Percentiles rank a stretch among this genome's conserved stretches.
Conservation (phyloP, 2,797 vertebrate genomes). For the Pseudotriccus pelzelni region DNA sequence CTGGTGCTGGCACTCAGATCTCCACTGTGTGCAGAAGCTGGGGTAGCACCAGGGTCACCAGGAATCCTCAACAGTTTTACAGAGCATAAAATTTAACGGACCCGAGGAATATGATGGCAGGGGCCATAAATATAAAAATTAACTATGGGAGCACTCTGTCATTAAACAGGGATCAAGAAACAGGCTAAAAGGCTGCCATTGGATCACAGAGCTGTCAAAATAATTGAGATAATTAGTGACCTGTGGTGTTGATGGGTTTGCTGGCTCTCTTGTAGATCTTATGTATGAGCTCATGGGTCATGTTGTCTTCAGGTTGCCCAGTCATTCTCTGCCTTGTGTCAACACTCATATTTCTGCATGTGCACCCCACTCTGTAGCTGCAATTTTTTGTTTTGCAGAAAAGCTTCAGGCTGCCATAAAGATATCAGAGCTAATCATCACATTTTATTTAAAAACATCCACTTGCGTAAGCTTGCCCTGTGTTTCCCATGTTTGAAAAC, state of each 20-base stretch:
- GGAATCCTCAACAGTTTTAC: background rate
- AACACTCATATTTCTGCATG: background rate
- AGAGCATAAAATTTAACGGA: constrained; percentile 59
- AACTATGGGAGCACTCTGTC: background rate
- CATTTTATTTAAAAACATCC: background rate
- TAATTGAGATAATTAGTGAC: constrained; percentile 30
- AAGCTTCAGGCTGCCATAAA: background rate
- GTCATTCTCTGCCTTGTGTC: background rate
- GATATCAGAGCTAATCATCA: background rate
- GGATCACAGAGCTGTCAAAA: background rate
- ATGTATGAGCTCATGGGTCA: background rate
- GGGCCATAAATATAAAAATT: constrained; percentile 59
- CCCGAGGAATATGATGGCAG: background rate
- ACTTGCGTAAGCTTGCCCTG: fast-evolving
- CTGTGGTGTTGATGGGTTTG: background rate
- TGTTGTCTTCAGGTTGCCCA: background rate
- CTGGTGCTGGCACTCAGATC: background rate
- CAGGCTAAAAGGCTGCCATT: background rate
- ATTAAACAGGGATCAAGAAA: constrained; percentile 30
- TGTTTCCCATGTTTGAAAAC: background rate
- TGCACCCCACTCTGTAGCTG: background rate
- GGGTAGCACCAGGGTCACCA: background rate
- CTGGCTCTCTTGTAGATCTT: background rate
- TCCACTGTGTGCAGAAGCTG: background rate
- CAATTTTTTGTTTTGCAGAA: background rate